Conservation (phyloP, 2,797 vertebrate genomes). For the Notamacropus eugenii region DNA sequence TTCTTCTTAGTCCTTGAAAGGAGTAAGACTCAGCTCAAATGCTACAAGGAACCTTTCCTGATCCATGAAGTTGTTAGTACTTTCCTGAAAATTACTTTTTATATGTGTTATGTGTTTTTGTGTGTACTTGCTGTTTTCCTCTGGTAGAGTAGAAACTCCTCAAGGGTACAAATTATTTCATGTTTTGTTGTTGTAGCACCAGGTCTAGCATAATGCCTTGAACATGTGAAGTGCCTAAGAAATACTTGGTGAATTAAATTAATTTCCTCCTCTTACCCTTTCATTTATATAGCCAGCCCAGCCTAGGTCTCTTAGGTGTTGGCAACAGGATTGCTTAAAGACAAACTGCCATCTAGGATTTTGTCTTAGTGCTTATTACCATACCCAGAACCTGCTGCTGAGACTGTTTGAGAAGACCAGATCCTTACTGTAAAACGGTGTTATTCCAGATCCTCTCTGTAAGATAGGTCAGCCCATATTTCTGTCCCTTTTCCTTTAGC, state of each 20-base stretch:
- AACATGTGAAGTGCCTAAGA: background rate
- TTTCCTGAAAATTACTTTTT: background rate
- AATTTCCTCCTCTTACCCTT: background rate
- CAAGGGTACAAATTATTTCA: background rate
- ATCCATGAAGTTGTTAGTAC: background rate
- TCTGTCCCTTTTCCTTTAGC: background rate
- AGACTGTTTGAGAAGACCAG: background rate
- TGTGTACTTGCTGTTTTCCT: background rate
- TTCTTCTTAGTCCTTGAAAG: background rate
- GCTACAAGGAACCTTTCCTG: background rate
- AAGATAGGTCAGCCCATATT: background rate
- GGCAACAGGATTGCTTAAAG: background rate
- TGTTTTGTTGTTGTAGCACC: background rate
- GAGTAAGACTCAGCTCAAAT: background rate
- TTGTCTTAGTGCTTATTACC: background rate
- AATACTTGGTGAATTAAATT: background rate
- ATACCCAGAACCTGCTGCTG: background rate
- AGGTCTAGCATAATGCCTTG: background rate
- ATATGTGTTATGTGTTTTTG: background rate
- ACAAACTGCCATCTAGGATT: background rate
- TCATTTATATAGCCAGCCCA: background rate
- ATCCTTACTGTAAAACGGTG: background rate
- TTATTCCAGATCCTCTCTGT: background rate
- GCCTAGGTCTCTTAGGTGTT: background rate
- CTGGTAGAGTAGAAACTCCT: background rate